Percentiles rank a stretch among this genome's conserved stretches.
Conservation (phyloP, 2,888 invertebrate genomes). For the Homarus gammarus region DNA sequence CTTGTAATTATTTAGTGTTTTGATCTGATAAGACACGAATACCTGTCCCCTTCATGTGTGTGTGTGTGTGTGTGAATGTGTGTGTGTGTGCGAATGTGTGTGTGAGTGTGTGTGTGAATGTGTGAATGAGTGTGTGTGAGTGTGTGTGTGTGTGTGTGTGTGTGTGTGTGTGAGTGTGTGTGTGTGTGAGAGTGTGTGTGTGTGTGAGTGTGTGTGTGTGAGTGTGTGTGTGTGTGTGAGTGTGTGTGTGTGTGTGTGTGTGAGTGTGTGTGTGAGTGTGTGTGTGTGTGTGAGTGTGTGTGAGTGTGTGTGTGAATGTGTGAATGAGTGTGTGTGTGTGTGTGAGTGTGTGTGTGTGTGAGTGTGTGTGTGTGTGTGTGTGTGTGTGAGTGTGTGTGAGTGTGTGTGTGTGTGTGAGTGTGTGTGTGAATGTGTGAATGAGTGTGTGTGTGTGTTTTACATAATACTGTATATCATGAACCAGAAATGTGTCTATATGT, state of each 20-base stretch:
- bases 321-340: not conserved
- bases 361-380: no score
- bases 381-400: no score
- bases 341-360: no score
- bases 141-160: conserved; percentile 5
- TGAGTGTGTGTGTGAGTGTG: no score
- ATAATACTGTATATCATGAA: no score
- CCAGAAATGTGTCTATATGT: no score
- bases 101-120: not conserved
- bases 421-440: no score
- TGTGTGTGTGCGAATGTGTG: conserved; percentile 7
- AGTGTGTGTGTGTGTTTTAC: no score
- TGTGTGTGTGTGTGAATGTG: not conserved
- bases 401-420: not conserved
- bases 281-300: no score
- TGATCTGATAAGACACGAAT: not conserved
- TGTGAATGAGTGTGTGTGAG: not conserved
- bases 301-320: not conserved
- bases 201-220: not conserved
- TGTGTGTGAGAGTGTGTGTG: not conserved
- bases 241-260: not conserved
- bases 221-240: not conserved
- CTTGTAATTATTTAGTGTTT: not conserved
- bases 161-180: not conserved
- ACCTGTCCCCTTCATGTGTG: not conserved